Conservation (phyloP, 2,113 vertebrate species). For the Potamarius usumacintae region DNA sequence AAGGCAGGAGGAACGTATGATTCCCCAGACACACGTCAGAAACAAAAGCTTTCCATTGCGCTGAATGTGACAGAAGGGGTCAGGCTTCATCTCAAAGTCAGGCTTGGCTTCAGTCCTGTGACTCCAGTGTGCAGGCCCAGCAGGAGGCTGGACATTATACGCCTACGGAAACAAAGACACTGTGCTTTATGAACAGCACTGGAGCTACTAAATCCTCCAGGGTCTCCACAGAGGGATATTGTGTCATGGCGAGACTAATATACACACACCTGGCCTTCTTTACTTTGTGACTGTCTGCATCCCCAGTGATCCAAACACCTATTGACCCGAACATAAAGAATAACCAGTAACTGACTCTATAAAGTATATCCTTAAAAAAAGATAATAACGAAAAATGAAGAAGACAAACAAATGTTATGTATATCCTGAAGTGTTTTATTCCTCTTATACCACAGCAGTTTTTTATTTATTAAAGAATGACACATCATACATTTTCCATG, state of each 20-base stretch:
- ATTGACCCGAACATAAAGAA: not conserved
- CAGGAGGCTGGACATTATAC: conserved; percentile 25
- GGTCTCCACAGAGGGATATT: not conserved
- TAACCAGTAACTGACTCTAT: not conserved
- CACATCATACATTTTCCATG: too few species aligned
- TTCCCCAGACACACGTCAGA: conserved; percentile 27
- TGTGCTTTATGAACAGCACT: conserved; percentile 11
- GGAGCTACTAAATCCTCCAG: conserved; percentile 36
- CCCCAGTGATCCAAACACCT: not conserved
- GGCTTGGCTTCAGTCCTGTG: conserved; percentile 31
- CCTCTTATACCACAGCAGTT: too few species aligned
- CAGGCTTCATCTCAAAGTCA: conserved; percentile 35
- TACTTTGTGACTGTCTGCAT: conserved; percentile 2
- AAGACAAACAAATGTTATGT: too few species aligned
- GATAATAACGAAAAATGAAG: not conserved
- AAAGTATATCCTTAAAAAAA: not conserved
- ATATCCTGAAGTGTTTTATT: too few species aligned
- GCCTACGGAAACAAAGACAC: conserved; percentile 35
- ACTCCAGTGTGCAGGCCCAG: conserved; percentile 21
- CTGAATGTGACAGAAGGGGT: conserved; percentile 43
- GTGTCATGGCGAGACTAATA: conserved; percentile 1
- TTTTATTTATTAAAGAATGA: too few species aligned
- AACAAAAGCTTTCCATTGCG: conserved; percentile 33
- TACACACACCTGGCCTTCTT: conserved; percentile 26
- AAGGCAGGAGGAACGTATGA: not conserved